Evolutionary conservation across 2,113 vertebrate species (phyloP), one percentile per base, ranked within the genome.

Genomic region (Nipponia nippon): DNA sequence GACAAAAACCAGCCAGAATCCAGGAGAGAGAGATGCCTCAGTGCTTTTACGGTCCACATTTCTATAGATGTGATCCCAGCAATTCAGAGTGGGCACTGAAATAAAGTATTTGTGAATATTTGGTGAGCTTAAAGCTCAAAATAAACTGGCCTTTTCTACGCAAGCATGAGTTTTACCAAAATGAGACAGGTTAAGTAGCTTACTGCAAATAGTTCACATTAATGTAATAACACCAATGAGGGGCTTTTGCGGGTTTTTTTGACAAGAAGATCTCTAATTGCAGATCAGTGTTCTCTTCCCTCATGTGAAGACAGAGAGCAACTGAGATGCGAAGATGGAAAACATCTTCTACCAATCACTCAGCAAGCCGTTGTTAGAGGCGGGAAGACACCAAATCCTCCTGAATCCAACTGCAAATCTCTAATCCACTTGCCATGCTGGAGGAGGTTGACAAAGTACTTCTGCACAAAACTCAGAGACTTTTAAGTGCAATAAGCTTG

Each of bases 21-120:
- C 13, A 36, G 30, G 55, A 55, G 36, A 30, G 0, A 58, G 17
- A 70, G 55, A 16, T 53, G 16, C 3, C 18, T 2, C 4, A 2
- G 7, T 9, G 32, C n/a, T 21, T 73, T 36, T 52, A 16, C 0
- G 1, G 13, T 32, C 13, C 16, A 0, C 14, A 2, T 52, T 50
- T 56, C 44, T 61, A 9, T 10, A 32, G 34, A 7, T 15, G 46
- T 8, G 23, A 25, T 25, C 5, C 9, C n/a, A 61, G 56, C 11
- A 13, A 27, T 40, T 69, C 23, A 19, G 15, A 15, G 27, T 6
- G 9, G 22, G 19, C 40, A 7, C 11, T 69, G 16, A 89, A 67
- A 87, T 21, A 16, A 56, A 44, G 5, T 19, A 5, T 49, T 59
- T 72, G n/a, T 76, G 25, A 76, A 26, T 26, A 23, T 15, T 18